These are phyloP conservation scores for Aphelenchoides besseyi DNA, from an alignment of 1,140 invertebrate species.

Conservation along the genomic window DNA sequence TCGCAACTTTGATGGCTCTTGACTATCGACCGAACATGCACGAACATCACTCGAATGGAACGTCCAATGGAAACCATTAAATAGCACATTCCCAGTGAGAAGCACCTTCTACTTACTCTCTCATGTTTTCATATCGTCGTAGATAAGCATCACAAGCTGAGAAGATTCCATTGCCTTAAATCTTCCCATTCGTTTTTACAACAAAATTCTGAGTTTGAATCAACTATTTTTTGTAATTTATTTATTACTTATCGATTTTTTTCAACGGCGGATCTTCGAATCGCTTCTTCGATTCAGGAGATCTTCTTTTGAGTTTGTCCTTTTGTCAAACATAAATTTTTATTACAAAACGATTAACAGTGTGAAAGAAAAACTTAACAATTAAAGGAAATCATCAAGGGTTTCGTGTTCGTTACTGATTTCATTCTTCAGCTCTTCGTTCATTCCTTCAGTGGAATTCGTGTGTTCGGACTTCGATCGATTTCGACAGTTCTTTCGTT, in stretches of 20 bases:
- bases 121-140: too few relatives aligned
- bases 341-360: neutral
- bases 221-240: neutral
- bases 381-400: neutral
- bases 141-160: too few relatives aligned
- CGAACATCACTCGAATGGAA: conserved; percentile 16
- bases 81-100: neutral
- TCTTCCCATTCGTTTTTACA: neutral
- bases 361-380: neutral
- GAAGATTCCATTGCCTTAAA: too few relatives aligned
- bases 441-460: too few relatives aligned
- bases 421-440: neutral
- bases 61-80: neutral
- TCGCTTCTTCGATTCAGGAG: neutral
- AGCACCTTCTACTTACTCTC: too few relatives aligned
- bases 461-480: too few relatives aligned
- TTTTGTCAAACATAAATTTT: neutral
- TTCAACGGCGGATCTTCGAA: too few relatives aligned
- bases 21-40: conserved; percentile 78
- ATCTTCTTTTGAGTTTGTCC: neutral
- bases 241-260: neutral
- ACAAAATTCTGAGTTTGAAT: neutral
- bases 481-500: too few relatives aligned
- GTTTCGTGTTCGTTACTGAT: neutral
- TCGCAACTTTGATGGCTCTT: conserved; percentile 94